Conservation (phyloP, 92 coral and sea anemone species). For the Diadumene lineata region DNA sequence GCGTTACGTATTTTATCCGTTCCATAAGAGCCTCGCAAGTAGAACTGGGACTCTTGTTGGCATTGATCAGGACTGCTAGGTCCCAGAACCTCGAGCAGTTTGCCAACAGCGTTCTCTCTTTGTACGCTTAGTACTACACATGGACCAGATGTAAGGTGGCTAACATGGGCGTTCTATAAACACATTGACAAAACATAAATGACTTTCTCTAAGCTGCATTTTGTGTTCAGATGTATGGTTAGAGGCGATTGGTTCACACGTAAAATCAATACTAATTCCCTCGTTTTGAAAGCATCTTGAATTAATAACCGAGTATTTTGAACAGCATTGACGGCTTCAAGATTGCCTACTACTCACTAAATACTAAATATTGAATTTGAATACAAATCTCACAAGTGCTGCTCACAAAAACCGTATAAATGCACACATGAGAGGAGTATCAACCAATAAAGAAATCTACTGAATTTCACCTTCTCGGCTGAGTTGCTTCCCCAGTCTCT, state of each 20-base stretch:
- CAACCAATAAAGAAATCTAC: too few relatives aligned
- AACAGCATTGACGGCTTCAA: too few relatives aligned
- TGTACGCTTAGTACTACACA: constrained; percentile 72
- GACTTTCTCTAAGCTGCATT: too few relatives aligned
- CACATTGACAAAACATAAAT: neutral
- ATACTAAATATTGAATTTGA: too few relatives aligned
- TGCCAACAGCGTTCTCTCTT: constrained; percentile 93
- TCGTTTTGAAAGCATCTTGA: too few relatives aligned
- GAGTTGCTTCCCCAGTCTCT: constrained; percentile 34
- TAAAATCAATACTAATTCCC: too few relatives aligned
- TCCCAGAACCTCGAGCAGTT: constrained; percentile 82
- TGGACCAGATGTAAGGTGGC: constrained; percentile 87
- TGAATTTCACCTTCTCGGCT: constrained; percentile 44
- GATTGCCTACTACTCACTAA: too few relatives aligned
- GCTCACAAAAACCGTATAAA: neutral
- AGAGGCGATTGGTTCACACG: too few relatives aligned
- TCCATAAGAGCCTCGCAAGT: constrained; percentile 90
- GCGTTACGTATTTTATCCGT: constrained; percentile 75
- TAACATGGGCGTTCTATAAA: constrained; percentile 47
- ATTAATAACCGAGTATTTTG: too few relatives aligned
- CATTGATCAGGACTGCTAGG: constrained; percentile 78
- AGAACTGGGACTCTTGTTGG: constrained; percentile 84
- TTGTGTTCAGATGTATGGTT: too few relatives aligned
- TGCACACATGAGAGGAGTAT: too few relatives aligned
- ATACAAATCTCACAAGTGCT: too few relatives aligned